Conservation (phyloP, 2,113 vertebrate species). For the Chauna torquata region DNA sequence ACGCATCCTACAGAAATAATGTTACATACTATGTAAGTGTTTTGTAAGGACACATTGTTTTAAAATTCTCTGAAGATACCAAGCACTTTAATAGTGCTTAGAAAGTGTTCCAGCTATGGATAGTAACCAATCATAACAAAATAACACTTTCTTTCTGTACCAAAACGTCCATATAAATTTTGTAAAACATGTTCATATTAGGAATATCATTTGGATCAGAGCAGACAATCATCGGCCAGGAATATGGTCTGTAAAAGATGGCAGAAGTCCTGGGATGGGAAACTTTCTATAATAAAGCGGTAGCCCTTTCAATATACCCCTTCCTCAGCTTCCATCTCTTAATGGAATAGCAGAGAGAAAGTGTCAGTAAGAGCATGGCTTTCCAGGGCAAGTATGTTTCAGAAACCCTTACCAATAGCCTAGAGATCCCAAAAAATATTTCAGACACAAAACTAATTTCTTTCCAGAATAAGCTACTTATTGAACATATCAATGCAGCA, state of each 20-base stretch:
- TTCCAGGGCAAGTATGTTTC: neutral
- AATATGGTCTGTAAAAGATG: neutral
- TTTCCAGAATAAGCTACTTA: neutral
- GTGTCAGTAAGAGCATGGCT: neutral
- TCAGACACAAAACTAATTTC: neutral
- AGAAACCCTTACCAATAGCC: neutral
- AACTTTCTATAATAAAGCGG: neutral
- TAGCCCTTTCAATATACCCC: neutral
- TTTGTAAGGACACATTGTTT: neutral
- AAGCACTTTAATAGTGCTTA: neutral
- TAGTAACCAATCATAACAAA: neutral
- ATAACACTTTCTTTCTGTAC: neutral
- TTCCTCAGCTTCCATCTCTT: neutral
- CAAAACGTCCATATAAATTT: neutral
- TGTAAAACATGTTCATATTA: neutral
- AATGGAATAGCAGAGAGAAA: neutral
- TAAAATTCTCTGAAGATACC: neutral
- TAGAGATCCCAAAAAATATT: neutral
- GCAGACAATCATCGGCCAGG: neutral
- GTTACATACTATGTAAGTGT: neutral
- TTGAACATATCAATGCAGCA: neutral
- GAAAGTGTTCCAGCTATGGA: neutral
- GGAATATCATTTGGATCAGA: neutral
- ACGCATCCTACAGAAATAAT: neutral
- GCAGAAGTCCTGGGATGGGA: neutral